Evolutionary conservation across 2,888 invertebrate species (phyloP).

Genomic region (Eurytoma adleriae): DNA sequence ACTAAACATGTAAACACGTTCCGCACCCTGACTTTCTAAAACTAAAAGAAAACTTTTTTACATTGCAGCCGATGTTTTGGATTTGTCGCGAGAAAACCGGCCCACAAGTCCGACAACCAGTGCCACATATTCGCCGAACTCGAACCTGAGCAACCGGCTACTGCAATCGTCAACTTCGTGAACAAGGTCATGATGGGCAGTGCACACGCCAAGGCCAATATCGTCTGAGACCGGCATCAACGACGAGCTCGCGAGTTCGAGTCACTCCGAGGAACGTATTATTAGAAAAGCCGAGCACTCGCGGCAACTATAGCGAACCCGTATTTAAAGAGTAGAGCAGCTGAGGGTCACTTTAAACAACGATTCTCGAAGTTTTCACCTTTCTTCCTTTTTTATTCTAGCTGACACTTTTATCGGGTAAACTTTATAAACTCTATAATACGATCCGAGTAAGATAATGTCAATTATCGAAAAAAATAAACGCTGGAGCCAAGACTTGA

Average conservation of each 20-base stretch:
- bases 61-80: slow-evolving; percentile 90
- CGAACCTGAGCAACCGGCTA: slow-evolving; percentile 95
- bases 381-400: neutral
- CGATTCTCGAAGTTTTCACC: neutral
- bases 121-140: slow-evolving; percentile 98
- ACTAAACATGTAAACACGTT: too few relatives aligned
- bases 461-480: neutral
- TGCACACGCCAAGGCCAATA: slow-evolving; percentile 77
- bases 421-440: slow-evolving; percentile 37
- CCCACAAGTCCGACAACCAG: slow-evolving; percentile 92
- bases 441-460: neutral
- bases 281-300: slow-evolving; percentile 7
- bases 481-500: slow-evolving; percentile 22
- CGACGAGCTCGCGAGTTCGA: slow-evolving; percentile 29
- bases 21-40: too few relatives aligned
- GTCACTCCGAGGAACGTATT: slow-evolving; percentile 33
- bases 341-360: too few relatives aligned
- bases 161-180: slow-evolving; percentile 94
- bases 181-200: slow-evolving; percentile 85
- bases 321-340: slow-evolving; percentile 1
- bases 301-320: neutral
- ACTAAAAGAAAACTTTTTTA: too few relatives aligned
- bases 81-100: slow-evolving; percentile 94
- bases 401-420: slow-evolving; percentile 35
- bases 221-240: slow-evolving; percentile 73